phyloP scores from a whole-genome alignment of 2,113 vertebrate species.

The Corythornis vintsioides region DNA sequence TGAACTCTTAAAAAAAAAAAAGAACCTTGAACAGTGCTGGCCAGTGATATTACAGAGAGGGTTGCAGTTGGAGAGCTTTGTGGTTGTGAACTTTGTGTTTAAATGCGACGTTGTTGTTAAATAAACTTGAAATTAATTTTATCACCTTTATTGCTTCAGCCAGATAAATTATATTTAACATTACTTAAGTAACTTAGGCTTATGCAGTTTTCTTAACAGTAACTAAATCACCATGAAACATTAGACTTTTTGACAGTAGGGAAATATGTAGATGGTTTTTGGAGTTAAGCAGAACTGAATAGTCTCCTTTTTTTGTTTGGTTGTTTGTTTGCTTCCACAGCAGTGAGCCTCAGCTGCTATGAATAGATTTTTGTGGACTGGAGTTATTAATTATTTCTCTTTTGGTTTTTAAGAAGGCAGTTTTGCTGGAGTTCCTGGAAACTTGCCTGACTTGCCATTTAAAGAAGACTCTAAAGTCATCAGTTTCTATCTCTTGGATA shows the following conservation, averaged over 20 bases:
- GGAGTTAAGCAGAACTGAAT: background rate
- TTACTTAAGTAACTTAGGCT: background rate
- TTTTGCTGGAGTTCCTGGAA: background rate
- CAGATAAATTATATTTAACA: background rate
- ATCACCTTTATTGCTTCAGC: background rate
- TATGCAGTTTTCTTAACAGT: background rate
- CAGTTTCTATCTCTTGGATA: background rate
- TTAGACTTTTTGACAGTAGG: background rate
- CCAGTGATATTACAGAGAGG: background rate
- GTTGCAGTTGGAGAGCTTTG: background rate
- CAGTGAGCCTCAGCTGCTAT: background rate
- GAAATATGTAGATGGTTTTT: background rate
- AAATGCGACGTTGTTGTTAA: background rate
- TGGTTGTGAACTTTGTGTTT: background rate
- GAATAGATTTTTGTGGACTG: background rate
- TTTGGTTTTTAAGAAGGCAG: background rate
- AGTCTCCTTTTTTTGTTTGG: background rate
- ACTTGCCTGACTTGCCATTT: background rate
- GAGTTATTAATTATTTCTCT: background rate
- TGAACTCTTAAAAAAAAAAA: background rate
- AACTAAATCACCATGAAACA: background rate
- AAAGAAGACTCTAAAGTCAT: background rate
- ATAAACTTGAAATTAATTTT: background rate
- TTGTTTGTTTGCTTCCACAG: background rate
- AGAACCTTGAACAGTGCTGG: background rate